These are phyloP conservation scores for Neogobius melanostomus DNA, from an alignment of 2,113 vertebrate genomes.

Conservation along the genomic window DNA sequence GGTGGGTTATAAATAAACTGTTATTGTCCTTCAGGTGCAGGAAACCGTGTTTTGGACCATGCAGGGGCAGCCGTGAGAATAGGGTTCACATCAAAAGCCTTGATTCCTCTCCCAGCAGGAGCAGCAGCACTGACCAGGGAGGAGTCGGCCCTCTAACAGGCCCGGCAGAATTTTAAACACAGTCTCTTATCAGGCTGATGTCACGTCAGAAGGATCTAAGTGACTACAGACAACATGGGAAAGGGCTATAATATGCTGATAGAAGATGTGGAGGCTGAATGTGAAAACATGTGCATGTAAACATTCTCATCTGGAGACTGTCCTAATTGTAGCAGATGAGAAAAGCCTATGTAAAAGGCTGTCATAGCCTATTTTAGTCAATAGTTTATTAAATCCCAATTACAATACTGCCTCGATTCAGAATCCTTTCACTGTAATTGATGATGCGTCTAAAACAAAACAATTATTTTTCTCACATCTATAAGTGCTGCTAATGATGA, in stretches of 20 bases:
- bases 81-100: not conserved
- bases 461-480: too few relatives aligned
- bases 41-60: not conserved
- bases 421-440: too few relatives aligned
- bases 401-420: too few relatives aligned
- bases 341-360: not conserved
- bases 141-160: not conserved
- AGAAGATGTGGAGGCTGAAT: not conserved
- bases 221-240: not conserved
- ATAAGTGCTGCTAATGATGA: too few relatives aligned
- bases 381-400: too few relatives aligned
- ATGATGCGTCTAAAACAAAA: too few relatives aligned
- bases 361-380: not conserved
- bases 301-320: too few relatives aligned
- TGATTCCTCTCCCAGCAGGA: slow-evolving; percentile 1
- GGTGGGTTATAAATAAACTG: slow-evolving; percentile 4
- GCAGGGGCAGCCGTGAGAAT: not conserved
- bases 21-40: not conserved
- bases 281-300: too few relatives aligned
- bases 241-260: not conserved
- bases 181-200: not conserved
- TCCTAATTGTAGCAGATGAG: not conserved
- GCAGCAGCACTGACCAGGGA: not conserved
- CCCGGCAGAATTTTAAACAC: not conserved
- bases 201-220: not conserved